These are phyloP conservation scores for Chaetodon trifascialis DNA, from an alignment of 2,113 vertebrate genomes.

Conservation along the genomic window DNA sequence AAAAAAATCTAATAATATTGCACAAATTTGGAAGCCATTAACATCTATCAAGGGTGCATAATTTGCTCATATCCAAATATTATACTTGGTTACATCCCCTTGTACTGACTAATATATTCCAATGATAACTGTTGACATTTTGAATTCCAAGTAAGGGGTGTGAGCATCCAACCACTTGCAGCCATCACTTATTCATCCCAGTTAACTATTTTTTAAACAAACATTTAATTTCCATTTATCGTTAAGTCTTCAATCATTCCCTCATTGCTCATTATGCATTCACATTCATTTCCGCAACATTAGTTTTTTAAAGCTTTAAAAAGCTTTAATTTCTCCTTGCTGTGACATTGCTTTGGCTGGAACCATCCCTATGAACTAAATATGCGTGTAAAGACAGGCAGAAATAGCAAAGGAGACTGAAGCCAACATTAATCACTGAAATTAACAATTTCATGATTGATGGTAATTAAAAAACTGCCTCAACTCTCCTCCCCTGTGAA, in stretches of 20 bases:
- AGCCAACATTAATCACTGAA: slow-evolving; percentile 72
- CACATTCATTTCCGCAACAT: slow-evolving; percentile 54
- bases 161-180: background rate
- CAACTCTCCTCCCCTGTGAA: slow-evolving; percentile 53
- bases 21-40: background rate
- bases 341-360: slow-evolving; percentile 55
- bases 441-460: slow-evolving; percentile 71
- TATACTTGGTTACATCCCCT: background rate
- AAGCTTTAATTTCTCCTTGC: slow-evolving; percentile 36
- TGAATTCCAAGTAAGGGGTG: slow-evolving; percentile 28
- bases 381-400: slow-evolving; percentile 44
- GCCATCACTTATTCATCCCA: slow-evolving; percentile 8
- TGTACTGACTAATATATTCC: background rate
- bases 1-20: background rate
- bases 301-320: slow-evolving; percentile 30
- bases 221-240: slow-evolving; percentile 51
- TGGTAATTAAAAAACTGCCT: slow-evolving; percentile 59
- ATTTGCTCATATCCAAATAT: slow-evolving; percentile 9
- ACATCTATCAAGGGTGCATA: background rate
- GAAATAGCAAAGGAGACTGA: slow-evolving; percentile 59
- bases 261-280: slow-evolving; percentile 50
- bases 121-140: slow-evolving; percentile 15
- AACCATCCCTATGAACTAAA: slow-evolving; percentile 47
- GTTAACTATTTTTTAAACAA: slow-evolving; percentile 31
- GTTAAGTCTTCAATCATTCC: slow-evolving; percentile 44